Evolutionary conservation across 2,113 vertebrate species (phyloP).

Genomic region (Tachycineta bicolor): DNA sequence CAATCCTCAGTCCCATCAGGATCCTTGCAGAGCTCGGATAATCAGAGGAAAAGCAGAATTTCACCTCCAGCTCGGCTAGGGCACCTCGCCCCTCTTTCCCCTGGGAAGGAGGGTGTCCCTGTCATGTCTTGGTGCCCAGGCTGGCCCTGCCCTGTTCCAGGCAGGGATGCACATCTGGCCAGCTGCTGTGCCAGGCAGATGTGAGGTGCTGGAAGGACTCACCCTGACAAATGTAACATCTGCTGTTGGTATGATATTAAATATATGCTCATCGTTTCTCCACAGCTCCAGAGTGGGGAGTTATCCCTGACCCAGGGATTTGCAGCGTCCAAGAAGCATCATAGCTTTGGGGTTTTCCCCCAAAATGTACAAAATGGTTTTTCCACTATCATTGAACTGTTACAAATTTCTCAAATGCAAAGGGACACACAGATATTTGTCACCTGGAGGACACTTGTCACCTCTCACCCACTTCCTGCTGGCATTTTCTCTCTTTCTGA

Average conservation of each 20-base stretch:
- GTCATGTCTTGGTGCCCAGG: neutral
- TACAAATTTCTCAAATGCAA: neutral
- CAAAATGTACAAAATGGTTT: neutral
- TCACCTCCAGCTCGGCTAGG: neutral
- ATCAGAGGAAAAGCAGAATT: neutral
- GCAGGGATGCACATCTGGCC: neutral
- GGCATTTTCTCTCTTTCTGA: neutral
- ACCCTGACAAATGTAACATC: neutral
- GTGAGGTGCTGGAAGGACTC: neutral
- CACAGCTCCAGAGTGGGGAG: neutral
- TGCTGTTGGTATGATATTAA: neutral
- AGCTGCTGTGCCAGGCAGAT: neutral
- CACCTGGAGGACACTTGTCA: neutral
- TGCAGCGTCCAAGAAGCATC: neutral
- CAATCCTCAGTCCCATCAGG: neutral
- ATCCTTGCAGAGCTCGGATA: neutral
- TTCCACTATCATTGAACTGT: accelerated
- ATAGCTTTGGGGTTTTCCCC: accelerated
- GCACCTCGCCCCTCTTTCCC: neutral
- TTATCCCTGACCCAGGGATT: neutral
- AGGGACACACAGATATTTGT: neutral
- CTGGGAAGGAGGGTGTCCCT: neutral
- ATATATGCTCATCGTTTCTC: neutral
- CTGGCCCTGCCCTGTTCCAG: neutral
- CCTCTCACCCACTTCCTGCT: neutral